A percentile compares a stretch with the other conserved stretches of the same genome.
Conservation (phyloP, 2,113 vertebrate species). For the Rhineura floridana region DNA sequence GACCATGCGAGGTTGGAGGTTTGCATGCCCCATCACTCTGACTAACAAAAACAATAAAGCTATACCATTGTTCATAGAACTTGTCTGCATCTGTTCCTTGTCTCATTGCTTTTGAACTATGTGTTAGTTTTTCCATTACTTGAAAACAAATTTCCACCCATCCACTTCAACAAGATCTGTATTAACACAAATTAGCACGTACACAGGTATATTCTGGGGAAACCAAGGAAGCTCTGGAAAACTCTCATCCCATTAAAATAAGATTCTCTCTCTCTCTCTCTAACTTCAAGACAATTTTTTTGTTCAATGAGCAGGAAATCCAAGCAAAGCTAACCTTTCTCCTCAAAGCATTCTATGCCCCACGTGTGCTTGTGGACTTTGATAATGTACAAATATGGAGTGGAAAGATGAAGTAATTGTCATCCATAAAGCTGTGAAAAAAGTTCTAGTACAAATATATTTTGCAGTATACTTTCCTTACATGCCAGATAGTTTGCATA, state of each 20-base stretch:
- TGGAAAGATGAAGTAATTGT: constrained; percentile 12
- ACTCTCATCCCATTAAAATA: background rate
- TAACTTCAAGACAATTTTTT: background rate
- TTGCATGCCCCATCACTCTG: too few relatives aligned
- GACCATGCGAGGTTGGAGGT: too few relatives aligned
- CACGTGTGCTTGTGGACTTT: background rate
- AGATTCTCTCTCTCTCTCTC: background rate
- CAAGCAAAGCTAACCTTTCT: background rate
- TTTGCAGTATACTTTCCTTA: background rate
- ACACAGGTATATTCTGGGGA: background rate
- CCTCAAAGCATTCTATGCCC: background rate
- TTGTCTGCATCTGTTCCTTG: too few relatives aligned
- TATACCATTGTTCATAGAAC: too few relatives aligned
- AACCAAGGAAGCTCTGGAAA: background rate
- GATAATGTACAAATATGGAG: background rate
- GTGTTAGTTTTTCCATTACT: too few relatives aligned
- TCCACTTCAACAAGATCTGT: background rate
- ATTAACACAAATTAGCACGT: background rate
- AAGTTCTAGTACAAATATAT: background rate
- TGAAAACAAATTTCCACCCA: background rate
- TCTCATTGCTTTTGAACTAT: too few relatives aligned
- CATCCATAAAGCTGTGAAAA: background rate
- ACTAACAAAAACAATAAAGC: too few relatives aligned
- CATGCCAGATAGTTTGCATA: background rate
- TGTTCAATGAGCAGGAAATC: background rate